phyloP scores from a whole-genome alignment of 2,888 invertebrate genomes.

The Hemaris fuciformis region DNA sequence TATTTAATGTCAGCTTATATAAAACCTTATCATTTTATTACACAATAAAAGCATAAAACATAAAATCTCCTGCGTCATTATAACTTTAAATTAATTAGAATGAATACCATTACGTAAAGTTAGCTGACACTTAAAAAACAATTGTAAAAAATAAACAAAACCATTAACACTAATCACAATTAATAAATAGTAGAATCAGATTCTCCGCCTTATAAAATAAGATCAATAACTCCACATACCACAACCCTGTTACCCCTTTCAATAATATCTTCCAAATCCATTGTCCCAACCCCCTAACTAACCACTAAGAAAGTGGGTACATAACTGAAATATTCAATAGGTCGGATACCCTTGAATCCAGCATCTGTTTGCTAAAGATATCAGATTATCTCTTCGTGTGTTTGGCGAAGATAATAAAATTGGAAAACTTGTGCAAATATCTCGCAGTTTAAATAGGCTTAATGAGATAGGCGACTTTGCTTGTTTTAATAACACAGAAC shows the following conservation, averaged over 20 bases:
- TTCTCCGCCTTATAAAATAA: not conserved
- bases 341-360: slow-evolving; percentile 39
- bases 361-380: slow-evolving; percentile 44
- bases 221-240: slow-evolving; percentile 33
- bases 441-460: not conserved
- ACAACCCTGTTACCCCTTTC: slow-evolving; percentile 44
- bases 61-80: not conserved
- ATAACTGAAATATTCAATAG: slow-evolving; percentile 29
- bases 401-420: slow-evolving; percentile 47
- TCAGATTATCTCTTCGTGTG: slow-evolving; percentile 48
- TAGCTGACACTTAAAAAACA: not conserved
- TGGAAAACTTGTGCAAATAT: slow-evolving; percentile 4
- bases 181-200: not conserved
- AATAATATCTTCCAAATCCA: slow-evolving; percentile 35
- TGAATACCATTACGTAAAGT: not conserved
- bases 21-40: not conserved
- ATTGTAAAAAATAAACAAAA: not conserved
- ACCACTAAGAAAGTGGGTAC: slow-evolving; percentile 25
- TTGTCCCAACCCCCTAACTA: slow-evolving; percentile 6
- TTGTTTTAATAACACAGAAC: not conserved
- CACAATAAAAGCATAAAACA: not conserved
- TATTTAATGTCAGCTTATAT: too few species aligned
- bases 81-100: not conserved
- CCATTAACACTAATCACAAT: not conserved
- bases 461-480: not conserved